These are phyloP conservation scores for cat (Felis catus) DNA, from an alignment of 2,113 vertebrate species.

Conservation along the genomic window DNA sequence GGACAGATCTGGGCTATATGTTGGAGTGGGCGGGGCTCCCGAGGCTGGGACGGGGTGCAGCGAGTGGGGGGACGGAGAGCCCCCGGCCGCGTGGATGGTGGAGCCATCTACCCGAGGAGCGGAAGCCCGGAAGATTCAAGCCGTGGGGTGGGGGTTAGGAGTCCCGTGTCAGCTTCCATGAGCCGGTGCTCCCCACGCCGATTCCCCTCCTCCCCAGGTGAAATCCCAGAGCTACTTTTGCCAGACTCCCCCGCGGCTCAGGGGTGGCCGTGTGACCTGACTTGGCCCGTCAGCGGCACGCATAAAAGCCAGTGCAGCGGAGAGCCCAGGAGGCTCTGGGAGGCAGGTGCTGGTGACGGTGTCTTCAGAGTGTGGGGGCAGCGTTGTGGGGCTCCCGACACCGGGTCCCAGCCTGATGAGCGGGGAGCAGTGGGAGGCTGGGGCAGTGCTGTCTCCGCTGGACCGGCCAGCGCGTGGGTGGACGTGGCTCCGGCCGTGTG, in stretches of 20 bases:
- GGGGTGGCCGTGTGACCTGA: neutral
- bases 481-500: fast-evolving
- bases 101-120: neutral
- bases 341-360: neutral
- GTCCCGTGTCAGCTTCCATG: neutral
- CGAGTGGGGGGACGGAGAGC: neutral
- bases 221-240: neutral
- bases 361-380: neutral
- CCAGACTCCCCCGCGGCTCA: neutral
- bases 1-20: neutral
- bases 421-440: neutral
- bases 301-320: fast-evolving
- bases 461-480: neutral
- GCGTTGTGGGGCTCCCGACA: neutral
- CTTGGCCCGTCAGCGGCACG: neutral
- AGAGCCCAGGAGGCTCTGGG: fast-evolving
- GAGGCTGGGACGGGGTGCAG: too few relatives aligned
- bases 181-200: fast-evolving
- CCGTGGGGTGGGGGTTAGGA: neutral
- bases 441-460: neutral
- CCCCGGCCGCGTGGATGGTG: neutral
- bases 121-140: neutral
- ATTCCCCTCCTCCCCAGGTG: neutral
- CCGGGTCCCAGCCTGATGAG: neutral
- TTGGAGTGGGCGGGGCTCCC: neutral